Percentiles rank a stretch among this genome's conserved stretches.
Evolutionary conservation across 2,888 invertebrate species (phyloP).

Genomic region (Platerodrilus igneus): DNA sequence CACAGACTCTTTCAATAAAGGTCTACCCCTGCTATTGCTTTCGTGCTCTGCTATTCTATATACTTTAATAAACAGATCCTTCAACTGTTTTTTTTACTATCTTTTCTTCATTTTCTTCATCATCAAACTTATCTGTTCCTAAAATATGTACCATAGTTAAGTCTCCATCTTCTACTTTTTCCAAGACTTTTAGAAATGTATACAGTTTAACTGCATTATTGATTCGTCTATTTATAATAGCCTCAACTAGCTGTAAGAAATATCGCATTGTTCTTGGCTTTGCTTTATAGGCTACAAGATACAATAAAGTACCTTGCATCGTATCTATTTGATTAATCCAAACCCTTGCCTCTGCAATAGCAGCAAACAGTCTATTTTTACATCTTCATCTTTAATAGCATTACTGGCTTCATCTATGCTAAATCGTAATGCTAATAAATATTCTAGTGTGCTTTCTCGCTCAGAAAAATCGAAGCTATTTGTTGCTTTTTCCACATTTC

Average conservation of each 20-base stretch:
- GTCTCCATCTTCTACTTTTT: constrained; percentile 36
- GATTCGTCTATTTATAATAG: constrained; percentile 36
- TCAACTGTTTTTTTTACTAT: constrained; percentile 34
- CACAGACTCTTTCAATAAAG: constrained; percentile 26
- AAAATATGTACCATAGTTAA: constrained; percentile 33
- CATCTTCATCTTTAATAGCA: constrained; percentile 36
- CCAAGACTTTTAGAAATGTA: constrained; percentile 34
- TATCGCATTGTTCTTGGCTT: constrained; percentile 36
- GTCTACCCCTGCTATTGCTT: constrained; percentile 20
- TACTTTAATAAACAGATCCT: constrained; percentile 33
- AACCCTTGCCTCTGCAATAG: constrained; percentile 36
- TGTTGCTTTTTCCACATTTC: constrained; percentile 15
- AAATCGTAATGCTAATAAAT: constrained; percentile 34
- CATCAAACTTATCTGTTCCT: constrained; percentile 34
- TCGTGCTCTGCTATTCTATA: constrained; percentile 34
- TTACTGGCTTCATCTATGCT: constrained; percentile 37
- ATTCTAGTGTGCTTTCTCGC: constrained; percentile 34
- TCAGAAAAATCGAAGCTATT: constrained; percentile 35
- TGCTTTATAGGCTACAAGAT: constrained; percentile 34
- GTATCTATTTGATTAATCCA: constrained; percentile 36
- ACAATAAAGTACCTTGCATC: constrained; percentile 35
- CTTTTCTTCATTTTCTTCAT: constrained; percentile 36
- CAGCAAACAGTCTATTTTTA: constrained; percentile 33
- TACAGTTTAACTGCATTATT: constrained; percentile 36
- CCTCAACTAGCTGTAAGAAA: constrained; percentile 37